These are phyloP conservation scores for Tenthredo livida DNA, from an alignment of 2,888 invertebrate species.

Conservation along the genomic window DNA sequence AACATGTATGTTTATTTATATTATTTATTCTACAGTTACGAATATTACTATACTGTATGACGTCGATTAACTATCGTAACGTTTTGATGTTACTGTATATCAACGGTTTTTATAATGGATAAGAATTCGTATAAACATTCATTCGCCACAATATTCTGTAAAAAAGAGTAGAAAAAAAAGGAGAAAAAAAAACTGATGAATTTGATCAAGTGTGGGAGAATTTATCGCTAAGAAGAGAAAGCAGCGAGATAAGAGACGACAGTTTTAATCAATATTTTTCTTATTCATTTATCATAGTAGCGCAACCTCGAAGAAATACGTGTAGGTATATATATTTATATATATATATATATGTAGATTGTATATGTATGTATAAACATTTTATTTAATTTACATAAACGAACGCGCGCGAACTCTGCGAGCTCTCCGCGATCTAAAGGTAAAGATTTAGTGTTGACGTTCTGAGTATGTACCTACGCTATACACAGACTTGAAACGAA, in stretches of 20 bases:
- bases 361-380: no score
- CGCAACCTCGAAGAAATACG: no score
- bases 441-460: no score
- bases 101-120: not conserved
- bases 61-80: not conserved
- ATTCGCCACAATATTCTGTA: not conserved
- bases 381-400: no score
- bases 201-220: not conserved
- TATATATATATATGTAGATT: no score
- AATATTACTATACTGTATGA: not conserved
- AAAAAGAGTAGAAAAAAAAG: not conserved
- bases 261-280: not conserved
- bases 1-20: not conserved
- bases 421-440: no score
- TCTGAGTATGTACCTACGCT: no score
- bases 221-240: not conserved
- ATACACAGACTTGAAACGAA: no score
- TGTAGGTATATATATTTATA: no score
- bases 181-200: not conserved
- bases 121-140: not conserved
- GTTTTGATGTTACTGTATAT: not conserved
- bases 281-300: no score
- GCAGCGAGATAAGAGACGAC: not conserved
- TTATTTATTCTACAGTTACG: slow-evolving; percentile 7
- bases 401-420: no score